These are phyloP conservation scores for Cromileptes altivelis DNA, from an alignment of 2,113 vertebrate genomes.

Conservation along the genomic window DNA sequence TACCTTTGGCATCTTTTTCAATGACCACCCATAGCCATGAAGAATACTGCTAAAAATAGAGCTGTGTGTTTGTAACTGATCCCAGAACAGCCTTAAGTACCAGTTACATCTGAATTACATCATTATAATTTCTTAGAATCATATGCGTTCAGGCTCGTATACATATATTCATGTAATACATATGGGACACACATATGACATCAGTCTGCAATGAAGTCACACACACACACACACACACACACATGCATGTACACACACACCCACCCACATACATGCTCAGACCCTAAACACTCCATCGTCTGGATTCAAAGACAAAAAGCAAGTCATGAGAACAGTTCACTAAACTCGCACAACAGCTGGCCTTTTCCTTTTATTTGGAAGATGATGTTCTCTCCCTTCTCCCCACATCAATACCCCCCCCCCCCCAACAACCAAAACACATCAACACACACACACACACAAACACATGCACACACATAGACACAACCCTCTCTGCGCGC, in stretches of 20 bases:
- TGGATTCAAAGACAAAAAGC: conserved; percentile 82
- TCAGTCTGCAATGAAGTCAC: conserved; percentile 6
- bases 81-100: not conserved
- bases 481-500: conserved; percentile 29
- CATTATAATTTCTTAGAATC: conserved; percentile 5
- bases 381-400: conserved; percentile 55
- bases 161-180: conserved; percentile 26
- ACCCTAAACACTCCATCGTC: conserved; percentile 8
- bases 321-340: conserved; percentile 79
- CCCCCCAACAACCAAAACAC: not conserved
- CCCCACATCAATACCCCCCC: conserved; percentile 21
- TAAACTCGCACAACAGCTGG: conserved; percentile 89
- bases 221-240: not conserved
- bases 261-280: not conserved
- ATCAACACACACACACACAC: conserved; percentile 24
- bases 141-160: conserved; percentile 39
- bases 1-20: conserved; percentile 1
- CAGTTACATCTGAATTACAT: conserved; percentile 21
- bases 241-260: not conserved
- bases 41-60: conserved; percentile 6
- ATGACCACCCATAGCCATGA: not conserved
- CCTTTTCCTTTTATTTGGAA: conserved; percentile 65
- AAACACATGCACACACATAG: not conserved
- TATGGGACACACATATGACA: conserved; percentile 28
- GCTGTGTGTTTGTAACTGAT: conserved; percentile 7